Evolutionary conservation across 2,888 invertebrate species (phyloP), one percentile per base, ranked within the genome.

Genomic region (Torymus tubicola): DNA sequence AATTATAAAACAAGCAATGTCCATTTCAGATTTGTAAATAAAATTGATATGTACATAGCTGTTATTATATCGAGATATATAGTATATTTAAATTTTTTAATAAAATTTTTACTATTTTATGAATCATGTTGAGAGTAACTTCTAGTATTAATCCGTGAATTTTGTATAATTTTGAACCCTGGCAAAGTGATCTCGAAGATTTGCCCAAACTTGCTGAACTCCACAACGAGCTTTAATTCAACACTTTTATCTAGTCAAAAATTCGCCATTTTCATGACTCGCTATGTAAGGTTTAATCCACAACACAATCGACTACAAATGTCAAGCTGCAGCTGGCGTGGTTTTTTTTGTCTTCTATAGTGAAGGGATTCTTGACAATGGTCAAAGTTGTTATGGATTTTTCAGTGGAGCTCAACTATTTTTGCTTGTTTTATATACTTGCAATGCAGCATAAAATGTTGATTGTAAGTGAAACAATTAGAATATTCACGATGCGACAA

Each of bases 191-290:
- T 74, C 58, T 31, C 14, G n/a, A 11, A 8, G 21, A 72, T 24
- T 24, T 31, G 69, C 69, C 24, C 57, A 69, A 13, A 60, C 18
- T 60, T 18, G 60, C 31, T 75, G 52, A 60, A 68, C 24, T 24
- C 61, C 53, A 31, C 52, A 16, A 61, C n/a, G 31, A 57, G 14
- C 18, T 57, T 67, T 60, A 53, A 24, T 61, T 42, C 16, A 31
- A 57, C 12, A 13, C 42, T 24, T 71, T 4, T 61, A 77, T 77
- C 77, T 77, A 77, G 77, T 77, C 71, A 77, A n/a, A 63, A 58
- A 64, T n/a, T 57, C 18, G 42, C 42, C 67, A 61, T 76, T 31
- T 31, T 69, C 65, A 70, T 64, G 50, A 65, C 70, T 65, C 21
- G 64, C 24, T 71, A 70, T 18, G 11, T 65, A 65, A 31, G 31